phyloP scores from a whole-genome alignment of 2,888 invertebrate genomes.

The Acleris sparsana region DNA sequence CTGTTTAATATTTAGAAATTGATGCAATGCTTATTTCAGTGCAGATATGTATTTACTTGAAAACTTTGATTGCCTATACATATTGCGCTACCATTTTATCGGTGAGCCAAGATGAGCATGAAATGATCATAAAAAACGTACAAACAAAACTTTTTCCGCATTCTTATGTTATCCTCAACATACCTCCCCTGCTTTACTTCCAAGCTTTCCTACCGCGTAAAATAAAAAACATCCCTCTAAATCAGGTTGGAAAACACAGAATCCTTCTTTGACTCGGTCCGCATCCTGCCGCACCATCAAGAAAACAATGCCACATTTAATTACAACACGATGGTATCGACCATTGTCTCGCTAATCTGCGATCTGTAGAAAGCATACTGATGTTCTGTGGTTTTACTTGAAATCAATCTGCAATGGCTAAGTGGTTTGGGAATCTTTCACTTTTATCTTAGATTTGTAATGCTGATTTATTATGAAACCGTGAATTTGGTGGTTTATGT shows the following conservation, averaged over 20 bases:
- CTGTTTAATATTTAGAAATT: too few species aligned
- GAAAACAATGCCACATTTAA: slow-evolving; percentile 28
- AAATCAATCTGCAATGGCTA: slow-evolving; percentile 31
- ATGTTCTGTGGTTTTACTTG: slow-evolving; percentile 35
- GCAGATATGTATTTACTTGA: too few species aligned
- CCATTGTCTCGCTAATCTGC: slow-evolving; percentile 34
- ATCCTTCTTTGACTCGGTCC: slow-evolving; percentile 21
- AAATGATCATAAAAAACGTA: too few species aligned
- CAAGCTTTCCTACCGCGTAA: too few species aligned
- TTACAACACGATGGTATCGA: slow-evolving; percentile 31
- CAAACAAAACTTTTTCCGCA: too few species aligned
- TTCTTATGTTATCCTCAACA: too few species aligned
- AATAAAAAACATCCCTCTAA: too few species aligned
- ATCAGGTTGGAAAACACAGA: background rate
- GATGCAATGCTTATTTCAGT: too few species aligned
- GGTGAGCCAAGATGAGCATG: too few species aligned
- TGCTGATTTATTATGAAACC: slow-evolving; percentile 8
- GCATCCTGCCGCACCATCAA: slow-evolving; percentile 23
- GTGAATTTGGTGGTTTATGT: slow-evolving; percentile 6
- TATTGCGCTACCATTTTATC: too few species aligned
- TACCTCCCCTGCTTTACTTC: too few species aligned
- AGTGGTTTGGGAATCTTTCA: slow-evolving; percentile 29
- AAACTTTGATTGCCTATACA: too few species aligned
- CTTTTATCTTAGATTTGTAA: slow-evolving; percentile 30
- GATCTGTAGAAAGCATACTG: slow-evolving; percentile 34